Conservation (phyloP, 2,113 vertebrate genomes). For the Cynopterus brachyotis region DNA sequence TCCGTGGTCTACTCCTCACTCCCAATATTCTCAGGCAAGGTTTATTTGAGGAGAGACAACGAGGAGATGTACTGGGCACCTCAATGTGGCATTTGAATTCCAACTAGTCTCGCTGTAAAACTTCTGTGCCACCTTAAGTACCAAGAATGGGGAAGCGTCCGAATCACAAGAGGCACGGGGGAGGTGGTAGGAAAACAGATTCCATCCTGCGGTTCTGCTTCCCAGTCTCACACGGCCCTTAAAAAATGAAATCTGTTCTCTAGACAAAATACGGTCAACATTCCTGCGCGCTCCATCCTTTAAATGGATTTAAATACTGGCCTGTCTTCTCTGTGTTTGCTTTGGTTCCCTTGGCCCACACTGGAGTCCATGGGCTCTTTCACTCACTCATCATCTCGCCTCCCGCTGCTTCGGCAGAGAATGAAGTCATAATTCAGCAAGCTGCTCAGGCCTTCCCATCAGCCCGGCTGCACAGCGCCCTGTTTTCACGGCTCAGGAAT, state of each 20-base stretch:
- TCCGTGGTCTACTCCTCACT: neutral
- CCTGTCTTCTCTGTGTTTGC: slow-evolving; percentile 58
- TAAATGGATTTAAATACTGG: slow-evolving; percentile 48
- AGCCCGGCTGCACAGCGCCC: neutral
- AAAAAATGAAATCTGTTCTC: slow-evolving; percentile 32
- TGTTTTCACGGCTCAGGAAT: slow-evolving; percentile 33
- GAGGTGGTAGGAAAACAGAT: neutral
- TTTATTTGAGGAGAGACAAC: neutral
- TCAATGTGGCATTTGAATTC: neutral
- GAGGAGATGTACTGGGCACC: neutral
- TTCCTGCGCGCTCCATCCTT: slow-evolving; percentile 41
- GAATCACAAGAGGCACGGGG: accelerated
- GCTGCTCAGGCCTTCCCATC: slow-evolving; percentile 42
- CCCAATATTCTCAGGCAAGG: neutral
- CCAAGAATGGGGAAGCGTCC: neutral
- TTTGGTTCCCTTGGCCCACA: slow-evolving; percentile 62
- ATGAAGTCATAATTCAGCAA: slow-evolving; percentile 70
- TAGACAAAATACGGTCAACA: slow-evolving; percentile 53
- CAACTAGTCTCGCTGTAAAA: neutral
- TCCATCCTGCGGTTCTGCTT: neutral
- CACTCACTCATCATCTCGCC: slow-evolving; percentile 59
- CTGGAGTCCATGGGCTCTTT: slow-evolving; percentile 51
- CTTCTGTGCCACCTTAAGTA: neutral
- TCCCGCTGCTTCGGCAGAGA: slow-evolving; percentile 62
- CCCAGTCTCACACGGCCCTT: neutral